These are phyloP conservation scores for Falco peregrinus DNA, from an alignment of 2,797 vertebrate genomes.

Conservation along the genomic window DNA sequence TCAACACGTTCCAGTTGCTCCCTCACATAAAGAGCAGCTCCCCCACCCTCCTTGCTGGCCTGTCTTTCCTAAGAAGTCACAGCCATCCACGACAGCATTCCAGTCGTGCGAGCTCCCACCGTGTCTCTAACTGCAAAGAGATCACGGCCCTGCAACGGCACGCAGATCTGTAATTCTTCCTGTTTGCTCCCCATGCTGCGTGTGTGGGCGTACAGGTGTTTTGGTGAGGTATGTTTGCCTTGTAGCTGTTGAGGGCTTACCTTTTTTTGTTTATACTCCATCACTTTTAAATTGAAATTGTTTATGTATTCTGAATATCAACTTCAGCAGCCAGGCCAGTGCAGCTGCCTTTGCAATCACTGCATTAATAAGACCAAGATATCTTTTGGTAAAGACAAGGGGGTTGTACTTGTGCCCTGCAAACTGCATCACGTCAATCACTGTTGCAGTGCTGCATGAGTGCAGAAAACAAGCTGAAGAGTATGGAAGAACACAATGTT, in stretches of 20 bases:
- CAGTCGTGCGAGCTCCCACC: no score
- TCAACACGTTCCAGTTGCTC: no score
- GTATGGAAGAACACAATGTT: not conserved
- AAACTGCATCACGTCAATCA: accelerated
- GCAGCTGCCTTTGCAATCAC: not conserved
- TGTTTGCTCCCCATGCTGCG: no score
- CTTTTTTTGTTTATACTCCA: not conserved
- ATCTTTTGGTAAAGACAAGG: not conserved
- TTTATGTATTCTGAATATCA: not conserved
- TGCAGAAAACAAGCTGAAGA: not conserved
- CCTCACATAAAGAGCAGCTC: no score
- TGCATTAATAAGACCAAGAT: not conserved
- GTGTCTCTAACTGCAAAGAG: no score
- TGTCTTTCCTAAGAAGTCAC: no score
- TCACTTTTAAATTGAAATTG: not conserved
- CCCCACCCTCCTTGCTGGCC: no score
- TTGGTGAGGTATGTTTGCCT: not conserved
- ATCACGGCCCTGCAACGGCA: no score
- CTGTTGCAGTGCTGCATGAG: accelerated
- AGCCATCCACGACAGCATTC: no score
- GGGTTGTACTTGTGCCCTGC: not conserved
- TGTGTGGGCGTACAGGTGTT: no score
- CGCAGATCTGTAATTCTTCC: no score
- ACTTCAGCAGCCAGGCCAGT: not conserved
- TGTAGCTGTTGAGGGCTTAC: not conserved